These are phyloP conservation scores for Coracias cyanogaster DNA, from an alignment of 2,797 vertebrate species.

Conservation along the genomic window DNA sequence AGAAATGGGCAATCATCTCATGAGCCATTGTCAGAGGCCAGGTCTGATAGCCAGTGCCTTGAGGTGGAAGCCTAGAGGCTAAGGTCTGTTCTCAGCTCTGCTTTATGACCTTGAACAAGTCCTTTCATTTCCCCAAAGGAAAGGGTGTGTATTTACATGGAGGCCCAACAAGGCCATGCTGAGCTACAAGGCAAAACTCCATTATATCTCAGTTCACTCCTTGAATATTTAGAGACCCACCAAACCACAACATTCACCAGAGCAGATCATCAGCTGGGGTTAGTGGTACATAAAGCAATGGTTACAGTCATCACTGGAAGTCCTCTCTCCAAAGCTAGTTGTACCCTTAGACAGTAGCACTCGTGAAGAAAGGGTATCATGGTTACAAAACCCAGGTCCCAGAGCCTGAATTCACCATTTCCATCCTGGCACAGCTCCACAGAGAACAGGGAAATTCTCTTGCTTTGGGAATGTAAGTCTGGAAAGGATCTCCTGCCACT, in stretches of 20 bases:
- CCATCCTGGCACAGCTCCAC: neutral
- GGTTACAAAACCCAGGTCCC: neutral
- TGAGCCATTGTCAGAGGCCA: neutral
- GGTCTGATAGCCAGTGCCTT: neutral
- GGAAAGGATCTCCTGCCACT: conserved; percentile 23
- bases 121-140: neutral
- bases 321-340: neutral
- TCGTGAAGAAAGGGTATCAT: neutral
- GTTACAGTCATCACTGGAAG: neutral
- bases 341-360: neutral
- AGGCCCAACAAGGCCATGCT: accelerated
- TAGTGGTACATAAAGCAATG: neutral
- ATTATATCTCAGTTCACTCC: neutral
- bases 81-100: neutral
- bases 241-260: neutral
- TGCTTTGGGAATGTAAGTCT: neutral
- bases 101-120: neutral
- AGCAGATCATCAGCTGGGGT: neutral
- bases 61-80: neutral
- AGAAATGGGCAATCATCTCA: neutral
- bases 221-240: neutral
- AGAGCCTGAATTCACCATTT: neutral
- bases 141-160: neutral
- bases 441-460: neutral
- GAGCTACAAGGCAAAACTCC: neutral